Conservation (phyloP, 2,797 vertebrate genomes). For the Acanthurus leucopareius region DNA sequence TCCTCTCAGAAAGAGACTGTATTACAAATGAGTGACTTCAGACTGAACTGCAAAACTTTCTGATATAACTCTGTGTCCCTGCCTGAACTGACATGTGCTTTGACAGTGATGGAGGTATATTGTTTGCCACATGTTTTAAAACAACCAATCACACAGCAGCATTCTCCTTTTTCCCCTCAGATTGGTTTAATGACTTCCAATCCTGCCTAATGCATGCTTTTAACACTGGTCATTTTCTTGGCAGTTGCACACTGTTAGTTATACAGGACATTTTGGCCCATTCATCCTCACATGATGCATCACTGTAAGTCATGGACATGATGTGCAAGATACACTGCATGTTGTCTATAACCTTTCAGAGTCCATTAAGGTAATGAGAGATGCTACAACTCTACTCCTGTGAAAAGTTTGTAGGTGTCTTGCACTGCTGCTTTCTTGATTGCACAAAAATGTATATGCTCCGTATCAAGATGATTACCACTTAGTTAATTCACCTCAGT, state of each 20-base stretch:
- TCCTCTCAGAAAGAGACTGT: constrained; percentile 73
- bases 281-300: constrained; percentile 19
- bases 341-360: constrained; percentile 34
- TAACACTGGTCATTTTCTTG: constrained; percentile 33
- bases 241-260: constrained; percentile 20
- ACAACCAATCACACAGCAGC: background rate
- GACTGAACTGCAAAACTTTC: constrained; percentile 75
- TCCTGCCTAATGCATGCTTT: constrained; percentile 13
- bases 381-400: constrained; percentile 25
- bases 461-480: constrained; percentile 52
- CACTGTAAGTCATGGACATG: constrained; percentile 26
- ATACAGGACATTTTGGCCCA: constrained; percentile 26
- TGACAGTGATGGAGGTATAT: constrained; percentile 29
- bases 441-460: constrained; percentile 45
- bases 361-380: constrained; percentile 68
- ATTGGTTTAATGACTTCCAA: constrained; percentile 22
- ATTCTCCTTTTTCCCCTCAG: background rate
- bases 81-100: constrained; percentile 63
- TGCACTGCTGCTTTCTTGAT: constrained; percentile 38
- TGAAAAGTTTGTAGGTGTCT: constrained; percentile 53
- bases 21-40: constrained; percentile 77
- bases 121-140: constrained; percentile 25
- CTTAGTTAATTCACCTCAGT: constrained; percentile 26
- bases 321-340: background rate
- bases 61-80: constrained; percentile 65